Conservation (phyloP, 2,888 invertebrate species). For the Helobdella robusta region DNA sequence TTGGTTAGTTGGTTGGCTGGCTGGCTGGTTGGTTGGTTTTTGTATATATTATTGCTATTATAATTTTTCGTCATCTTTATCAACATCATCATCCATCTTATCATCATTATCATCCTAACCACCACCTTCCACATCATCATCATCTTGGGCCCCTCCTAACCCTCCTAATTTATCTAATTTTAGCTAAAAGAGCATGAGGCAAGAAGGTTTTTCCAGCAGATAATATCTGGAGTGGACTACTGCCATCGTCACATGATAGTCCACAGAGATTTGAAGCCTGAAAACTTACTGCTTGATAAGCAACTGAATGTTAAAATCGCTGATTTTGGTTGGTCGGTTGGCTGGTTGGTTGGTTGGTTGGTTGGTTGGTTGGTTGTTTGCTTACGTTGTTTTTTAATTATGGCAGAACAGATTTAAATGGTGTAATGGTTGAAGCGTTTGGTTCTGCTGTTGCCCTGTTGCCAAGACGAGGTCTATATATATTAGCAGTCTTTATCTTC, state of each 20-base stretch:
- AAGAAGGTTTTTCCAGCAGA: conserved; percentile 94
- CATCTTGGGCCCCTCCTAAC: conserved; percentile 28
- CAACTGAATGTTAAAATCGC: conserved; percentile 92
- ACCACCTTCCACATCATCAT: neutral
- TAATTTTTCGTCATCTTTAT: too few species aligned
- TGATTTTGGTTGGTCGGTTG: conserved; percentile 59
- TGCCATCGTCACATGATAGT: conserved; percentile 99
- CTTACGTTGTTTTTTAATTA: too few species aligned
- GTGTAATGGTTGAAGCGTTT: too few species aligned
- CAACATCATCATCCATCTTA: too few species aligned
- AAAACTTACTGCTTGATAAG: conserved; percentile 86
- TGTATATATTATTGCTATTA: neutral
- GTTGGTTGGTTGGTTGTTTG: too few species aligned
- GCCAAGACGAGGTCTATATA: neutral
- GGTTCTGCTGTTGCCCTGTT: neutral
- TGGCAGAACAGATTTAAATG: too few species aligned
- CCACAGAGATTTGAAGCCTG: conserved; percentile 92
- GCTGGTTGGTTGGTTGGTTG: too few species aligned
- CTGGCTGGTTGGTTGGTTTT: conserved; percentile 7
- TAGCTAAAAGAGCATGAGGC: conserved; percentile 90
- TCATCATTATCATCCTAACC: too few species aligned
- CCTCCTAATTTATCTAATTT: too few species aligned
- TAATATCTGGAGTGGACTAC: conserved; percentile 97
- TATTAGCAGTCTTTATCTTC: neutral
- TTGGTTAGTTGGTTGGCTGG: conserved; percentile 38